phyloP scores from a whole-genome alignment of 2,113 vertebrate species.

The Rhabdomys dilectus region DNA sequence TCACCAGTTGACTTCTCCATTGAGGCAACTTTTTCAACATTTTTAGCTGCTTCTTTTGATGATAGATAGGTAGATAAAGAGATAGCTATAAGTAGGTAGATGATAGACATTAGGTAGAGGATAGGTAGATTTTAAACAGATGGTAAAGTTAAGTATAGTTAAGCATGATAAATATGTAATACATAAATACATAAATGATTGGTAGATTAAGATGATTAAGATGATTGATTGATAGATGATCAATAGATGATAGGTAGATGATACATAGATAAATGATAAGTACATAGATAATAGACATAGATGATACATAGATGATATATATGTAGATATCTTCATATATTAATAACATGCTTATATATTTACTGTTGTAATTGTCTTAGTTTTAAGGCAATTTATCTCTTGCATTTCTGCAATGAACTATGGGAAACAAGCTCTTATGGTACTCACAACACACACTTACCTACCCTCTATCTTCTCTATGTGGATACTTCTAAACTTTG shows the following conservation, averaged over 20 bases:
- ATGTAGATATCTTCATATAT: background rate
- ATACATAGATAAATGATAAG: background rate
- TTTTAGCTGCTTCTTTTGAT: background rate
- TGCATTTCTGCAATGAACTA: slow-evolving; percentile 40
- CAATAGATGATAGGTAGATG: background rate
- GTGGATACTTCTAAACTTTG: background rate
- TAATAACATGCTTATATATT: background rate
- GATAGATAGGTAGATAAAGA: background rate
- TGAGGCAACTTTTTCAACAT: background rate
- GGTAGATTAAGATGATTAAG: background rate
- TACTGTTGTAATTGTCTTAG: slow-evolving; percentile 5
- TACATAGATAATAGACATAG: background rate
- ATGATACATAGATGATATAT: background rate
- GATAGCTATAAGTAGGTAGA: background rate
- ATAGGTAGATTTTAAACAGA: background rate
- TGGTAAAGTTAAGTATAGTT: no score
- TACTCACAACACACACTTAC: background rate
- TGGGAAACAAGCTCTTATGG: background rate
- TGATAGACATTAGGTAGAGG: background rate
- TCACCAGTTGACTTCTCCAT: background rate
- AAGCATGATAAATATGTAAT: background rate
- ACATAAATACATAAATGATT: background rate
- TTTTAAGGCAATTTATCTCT: slow-evolving; percentile 14
- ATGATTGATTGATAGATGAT: background rate
- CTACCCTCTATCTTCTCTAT: no score